phyloP scores from a whole-genome alignment of 2,888 invertebrate genomes.

The Mesoligia furuncula region DNA sequence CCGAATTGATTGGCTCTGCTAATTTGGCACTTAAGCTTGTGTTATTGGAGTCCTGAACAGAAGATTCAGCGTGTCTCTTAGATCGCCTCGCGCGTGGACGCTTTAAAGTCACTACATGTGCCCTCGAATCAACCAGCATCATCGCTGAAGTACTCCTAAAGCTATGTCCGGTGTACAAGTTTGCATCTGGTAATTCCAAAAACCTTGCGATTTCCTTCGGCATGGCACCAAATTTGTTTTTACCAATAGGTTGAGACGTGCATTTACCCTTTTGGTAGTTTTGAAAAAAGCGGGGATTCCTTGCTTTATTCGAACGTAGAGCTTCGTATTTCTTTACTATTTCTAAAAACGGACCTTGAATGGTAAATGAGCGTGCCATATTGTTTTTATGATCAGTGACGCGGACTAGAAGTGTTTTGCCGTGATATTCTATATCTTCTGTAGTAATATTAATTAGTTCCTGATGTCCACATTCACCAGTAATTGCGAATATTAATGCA shows the following conservation, averaged over 20 bases:
- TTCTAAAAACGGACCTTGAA: slow-evolving; percentile 39
- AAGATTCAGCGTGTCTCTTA: not conserved
- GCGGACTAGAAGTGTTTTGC: slow-evolving; percentile 15
- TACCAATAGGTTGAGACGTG: slow-evolving; percentile 21
- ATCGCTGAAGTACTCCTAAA: slow-evolving; percentile 14
- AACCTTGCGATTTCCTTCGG: slow-evolving; percentile 28
- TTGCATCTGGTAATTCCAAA: slow-evolving; percentile 23
- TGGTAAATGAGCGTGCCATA: slow-evolving; percentile 18
- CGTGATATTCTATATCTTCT: slow-evolving; percentile 19
- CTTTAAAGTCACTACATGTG: not conserved
- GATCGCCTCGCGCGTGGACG: not conserved
- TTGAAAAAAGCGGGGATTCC: slow-evolving; percentile 10
- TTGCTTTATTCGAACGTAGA: slow-evolving; percentile 16
- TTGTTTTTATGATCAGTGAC: slow-evolving; percentile 23
- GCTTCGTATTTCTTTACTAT: slow-evolving; percentile 32
- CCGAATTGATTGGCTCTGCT: not conserved
- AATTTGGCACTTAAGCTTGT: not conserved
- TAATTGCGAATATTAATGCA: slow-evolving; percentile 31
- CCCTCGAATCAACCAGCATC: not conserved
- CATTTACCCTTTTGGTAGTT: slow-evolving; percentile 31
- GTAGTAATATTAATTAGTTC: slow-evolving; percentile 21
- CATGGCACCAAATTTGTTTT: slow-evolving; percentile 28
- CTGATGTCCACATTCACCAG: slow-evolving; percentile 6
- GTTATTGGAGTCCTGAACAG: not conserved
- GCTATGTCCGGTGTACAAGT: slow-evolving; percentile 33